Conservation (phyloP, 2,797 vertebrate species). For the Triplophysa bombifrons region DNA sequence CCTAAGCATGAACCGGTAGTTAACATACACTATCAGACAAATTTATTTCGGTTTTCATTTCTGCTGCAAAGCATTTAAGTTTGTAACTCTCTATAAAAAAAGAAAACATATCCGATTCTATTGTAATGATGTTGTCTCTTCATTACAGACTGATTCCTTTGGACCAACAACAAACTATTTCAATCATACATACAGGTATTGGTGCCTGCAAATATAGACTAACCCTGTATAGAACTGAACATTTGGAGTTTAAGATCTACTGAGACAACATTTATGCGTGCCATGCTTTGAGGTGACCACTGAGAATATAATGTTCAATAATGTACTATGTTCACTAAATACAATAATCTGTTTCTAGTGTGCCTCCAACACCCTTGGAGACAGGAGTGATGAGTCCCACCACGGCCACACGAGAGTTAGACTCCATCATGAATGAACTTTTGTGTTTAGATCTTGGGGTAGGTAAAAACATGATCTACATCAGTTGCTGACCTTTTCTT, state of each 20-base stretch:
- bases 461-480: constrained; percentile 40
- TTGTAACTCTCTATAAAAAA: neutral
- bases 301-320: neutral
- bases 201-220: neutral
- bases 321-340: constrained; percentile 21
- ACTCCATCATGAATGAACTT: constrained; percentile 74
- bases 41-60: neutral
- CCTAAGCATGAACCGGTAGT: constrained; percentile 22
- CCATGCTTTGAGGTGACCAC: neutral
- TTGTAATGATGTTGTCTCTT: neutral
- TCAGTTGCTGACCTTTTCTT: neutral
- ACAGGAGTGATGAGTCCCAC: constrained; percentile 45
- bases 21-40: neutral
- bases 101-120: neutral
- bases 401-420: constrained; percentile 74
- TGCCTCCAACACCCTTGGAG: constrained; percentile 64
- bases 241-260: neutral
- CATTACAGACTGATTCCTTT: constrained; percentile 14
- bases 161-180: neutral
- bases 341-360: constrained; percentile 57
- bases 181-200: constrained; percentile 39
- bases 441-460: constrained; percentile 69
- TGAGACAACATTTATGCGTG: neutral
- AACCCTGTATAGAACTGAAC: neutral
- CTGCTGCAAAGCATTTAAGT: neutral